A percentile compares a stretch with the other conserved stretches of the same genome.
phyloP scores from a whole-genome alignment of 2,113 vertebrate species.

The Erythrocercus mccallii region DNA sequence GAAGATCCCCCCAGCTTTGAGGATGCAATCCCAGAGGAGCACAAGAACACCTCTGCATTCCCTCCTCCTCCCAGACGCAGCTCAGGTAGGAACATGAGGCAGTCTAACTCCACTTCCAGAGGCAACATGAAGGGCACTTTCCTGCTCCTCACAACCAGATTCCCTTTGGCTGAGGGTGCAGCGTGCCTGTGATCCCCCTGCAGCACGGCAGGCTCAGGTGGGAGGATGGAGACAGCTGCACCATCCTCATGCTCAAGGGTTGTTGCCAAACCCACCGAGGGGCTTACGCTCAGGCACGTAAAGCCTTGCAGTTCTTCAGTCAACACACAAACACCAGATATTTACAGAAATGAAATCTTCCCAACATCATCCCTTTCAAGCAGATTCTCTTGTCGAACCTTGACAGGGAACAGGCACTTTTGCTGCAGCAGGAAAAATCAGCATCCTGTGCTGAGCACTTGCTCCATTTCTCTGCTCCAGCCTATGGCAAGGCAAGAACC shows the following conservation, averaged over 20 bases:
- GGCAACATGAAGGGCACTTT: background rate
- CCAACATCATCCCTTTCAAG: background rate
- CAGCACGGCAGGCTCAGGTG: background rate
- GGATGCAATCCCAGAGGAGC: background rate
- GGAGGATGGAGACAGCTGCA: background rate
- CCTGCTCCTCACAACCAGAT: background rate
- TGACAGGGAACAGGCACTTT: background rate
- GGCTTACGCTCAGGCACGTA: background rate
- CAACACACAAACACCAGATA: background rate
- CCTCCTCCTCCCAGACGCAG: background rate
- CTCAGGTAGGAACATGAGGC: background rate
- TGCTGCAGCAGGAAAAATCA: background rate
- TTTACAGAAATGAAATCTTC: background rate
- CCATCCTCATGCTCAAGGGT: background rate
- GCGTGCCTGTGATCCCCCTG: background rate
- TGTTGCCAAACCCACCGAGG: background rate
- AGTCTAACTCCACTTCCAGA: background rate
- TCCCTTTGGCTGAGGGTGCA: background rate
- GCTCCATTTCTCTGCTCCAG: background rate
- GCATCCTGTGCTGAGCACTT: background rate
- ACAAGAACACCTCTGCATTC: background rate
- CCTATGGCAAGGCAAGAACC: background rate
- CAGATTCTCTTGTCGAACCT: background rate
- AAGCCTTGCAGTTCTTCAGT: background rate
- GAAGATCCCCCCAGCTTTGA: background rate